Evolutionary conservation across 1,140 invertebrate genomes (phyloP), one percentile per base, ranked within the genome.

Genomic region (Papilio dardanus): DNA sequence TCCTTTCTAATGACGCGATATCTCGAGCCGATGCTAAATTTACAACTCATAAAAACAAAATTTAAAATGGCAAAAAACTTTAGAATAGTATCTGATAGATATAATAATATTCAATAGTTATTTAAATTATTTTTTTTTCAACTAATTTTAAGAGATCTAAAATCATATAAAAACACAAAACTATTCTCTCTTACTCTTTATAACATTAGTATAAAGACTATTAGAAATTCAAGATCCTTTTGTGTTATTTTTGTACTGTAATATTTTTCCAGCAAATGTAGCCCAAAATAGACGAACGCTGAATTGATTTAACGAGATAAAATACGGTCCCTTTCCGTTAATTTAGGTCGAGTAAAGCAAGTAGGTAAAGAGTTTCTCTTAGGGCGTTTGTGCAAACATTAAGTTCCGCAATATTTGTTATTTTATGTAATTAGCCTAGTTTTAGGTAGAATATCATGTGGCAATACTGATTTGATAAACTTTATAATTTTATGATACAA

Each of bases 401-500:
- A 74, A 66, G 71, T 81, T 83, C 83, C 80, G 86, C 85, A 87
- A 91, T 91, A 86, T 91, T 92, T 92, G 88, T 84, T 86, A 88
- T 88, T 89, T 92, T 91, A 89, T 88, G 89, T 88, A 91, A 91
- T 89, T 87, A 88, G 77, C 84, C 90, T 78, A 86, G 83, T 87
- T 92, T 84, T 84, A 75, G 62, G 35, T 28, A 16, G 50, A 71
- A 65, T 83, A 80, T 84, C 81, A 75, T 82, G 77, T 79, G 62
- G 84, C 78, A 77, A 81, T 79, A 79, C 83, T 71, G 74, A 82
- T 82, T 76, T 75, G 66, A 14, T 30, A 4, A 62, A 62, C 24
- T 30, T 62, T 12, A 24, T 62, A 28, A 31, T 35, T 54, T 14
- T 54, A 69, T 33, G 42, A 19, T 16, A 21, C n/a, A 37, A n/a